Evolutionary conservation across 2,113 vertebrate species (phyloP), one percentile per base, ranked within the genome.

Genomic region (Callospermophilus lateralis): DNA sequence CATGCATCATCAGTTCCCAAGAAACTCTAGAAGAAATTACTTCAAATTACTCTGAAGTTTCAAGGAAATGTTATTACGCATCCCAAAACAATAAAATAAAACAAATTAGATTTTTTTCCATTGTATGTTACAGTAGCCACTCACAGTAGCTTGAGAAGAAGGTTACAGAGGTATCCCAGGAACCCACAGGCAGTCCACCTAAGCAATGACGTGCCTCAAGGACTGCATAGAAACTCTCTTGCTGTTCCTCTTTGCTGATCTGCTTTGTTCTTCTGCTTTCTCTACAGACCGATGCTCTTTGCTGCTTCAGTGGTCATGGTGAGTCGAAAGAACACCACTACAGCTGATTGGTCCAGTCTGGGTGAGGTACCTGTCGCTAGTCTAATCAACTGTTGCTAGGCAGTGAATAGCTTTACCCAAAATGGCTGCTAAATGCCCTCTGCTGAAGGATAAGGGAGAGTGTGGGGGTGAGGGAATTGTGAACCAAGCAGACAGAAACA

Each of bases 51-150:
- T 67, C 72, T 53, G 17, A 68, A 93, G 17, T 42, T 83, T 93
- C 81, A 65, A 93, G 61, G 51, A 70, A 76, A 81, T 81, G 39
- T 28, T 81, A 76, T 76, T 86, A 80, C 9, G 12, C 63, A 89
- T 76, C 32, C 26, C 11, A 4, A 4, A 61, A 91, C 55, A 39
- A 53, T 37, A 13, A 63, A 55, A 72, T 87, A 63, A 86, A 24
- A 30, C 73, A 39, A 90, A 68, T 45, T 48, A 51, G 12, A 67
- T 79, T 19, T 81, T 45, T 8, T 34, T 11, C 45, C 67, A 89
- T n/a, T 87, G 15, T 48, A 32, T 68, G 53, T 78, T 55, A 93
- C n/a, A 55, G 73, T 80, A 95, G 68, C 15, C 12, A 91, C n/a
- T 70, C 39, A 10, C 0, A 12, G 83, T 19, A 77, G 15, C 76